A percentile compares a stretch with the other conserved stretches of the same genome.
phyloP scores from a whole-genome alignment of 2,113 vertebrate genomes.

The Cottus gobio region DNA sequence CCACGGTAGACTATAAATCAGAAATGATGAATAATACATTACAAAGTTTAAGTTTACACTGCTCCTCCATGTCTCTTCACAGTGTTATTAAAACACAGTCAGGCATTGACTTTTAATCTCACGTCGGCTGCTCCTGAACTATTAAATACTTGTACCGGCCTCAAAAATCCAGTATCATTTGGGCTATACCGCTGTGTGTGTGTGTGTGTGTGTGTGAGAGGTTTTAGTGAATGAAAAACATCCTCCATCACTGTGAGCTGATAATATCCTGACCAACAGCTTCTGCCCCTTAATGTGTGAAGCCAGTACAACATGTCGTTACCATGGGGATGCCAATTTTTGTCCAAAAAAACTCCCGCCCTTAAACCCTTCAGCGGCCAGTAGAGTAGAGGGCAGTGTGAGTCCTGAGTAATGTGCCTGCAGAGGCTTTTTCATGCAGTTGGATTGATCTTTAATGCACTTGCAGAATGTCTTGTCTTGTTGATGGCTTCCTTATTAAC shows the following conservation, averaged over 20 bases:
- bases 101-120: not conserved
- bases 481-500: conserved; percentile 47
- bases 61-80: not conserved
- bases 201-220: not conserved
- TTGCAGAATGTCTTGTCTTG: conserved; percentile 25
- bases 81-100: not conserved
- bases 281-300: conserved; percentile 7
- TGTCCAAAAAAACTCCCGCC: conserved; percentile 11
- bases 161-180: not conserved
- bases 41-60: not conserved
- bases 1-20: not conserved
- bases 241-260: not conserved
- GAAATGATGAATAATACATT: conserved; percentile 1
- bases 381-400: not conserved
- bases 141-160: not conserved
- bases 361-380: not conserved
- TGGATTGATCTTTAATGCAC: conserved; percentile 42
- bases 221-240: conserved; percentile 41
- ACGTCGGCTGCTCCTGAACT: not conserved
- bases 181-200: not conserved
- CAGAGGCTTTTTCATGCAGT: conserved; percentile 9
- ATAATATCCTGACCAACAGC: conserved; percentile 11
- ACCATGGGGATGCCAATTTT: conserved; percentile 51
- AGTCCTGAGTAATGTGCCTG: conserved; percentile 1
- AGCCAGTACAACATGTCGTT: conserved; percentile 46